Evolutionary conservation across 30 jellyfish, hydroid and myxozoan genomes (phyloP), one percentile per base, ranked within the genome.

Genomic region (Phacellophora camtschatica): DNA sequence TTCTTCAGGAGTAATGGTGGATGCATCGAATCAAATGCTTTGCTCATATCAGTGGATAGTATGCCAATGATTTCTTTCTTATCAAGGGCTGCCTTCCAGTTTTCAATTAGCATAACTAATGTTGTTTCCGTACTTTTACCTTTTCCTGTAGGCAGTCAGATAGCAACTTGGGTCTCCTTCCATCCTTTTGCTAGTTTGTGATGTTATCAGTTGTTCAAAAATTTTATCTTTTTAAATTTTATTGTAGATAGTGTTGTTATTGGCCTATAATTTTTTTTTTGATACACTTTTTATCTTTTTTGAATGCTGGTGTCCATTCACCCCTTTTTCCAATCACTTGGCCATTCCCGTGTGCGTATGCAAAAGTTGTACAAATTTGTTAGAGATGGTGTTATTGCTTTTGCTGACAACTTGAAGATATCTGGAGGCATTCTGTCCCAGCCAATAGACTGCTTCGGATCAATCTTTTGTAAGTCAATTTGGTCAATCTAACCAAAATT

Each of bases 21-120:
- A 41, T 68, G 70, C 68, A 68, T 68, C 70, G 83, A 68, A 43
- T 68, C 83, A 68, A 68, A 35, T 65, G 80, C 80, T 34, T 62
- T 65, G 62, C 80, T 65, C 71, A 65, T 65, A 34, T 65, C 71
- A 18, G 80, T 65, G 71, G 80, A 25, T 10, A 30, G 37, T 3
- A 65, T 30, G 62, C 20, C 80, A n/a, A 62, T 15, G 22, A 32
- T 62, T 62, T 62, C 76, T 24, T 28, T 24, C 56, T 28, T 28
- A 7, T 62, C 59, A 62, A 62, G 56, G 7, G 76, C 62, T 62
- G 76, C 62, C 25, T 62, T 62, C 76, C 76, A 62, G 23, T 62
- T 28, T 62, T 62, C 76, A 62, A 62, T 28, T 13, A 62, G 59
- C 76, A 13, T 62, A 62, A 62, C 28, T 28, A 62, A 28, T 9